Base-by-base conservation (phyloP, 37 sponge, comb jelly and placozoan genomes). In the Beroe forskalii region DNA sequence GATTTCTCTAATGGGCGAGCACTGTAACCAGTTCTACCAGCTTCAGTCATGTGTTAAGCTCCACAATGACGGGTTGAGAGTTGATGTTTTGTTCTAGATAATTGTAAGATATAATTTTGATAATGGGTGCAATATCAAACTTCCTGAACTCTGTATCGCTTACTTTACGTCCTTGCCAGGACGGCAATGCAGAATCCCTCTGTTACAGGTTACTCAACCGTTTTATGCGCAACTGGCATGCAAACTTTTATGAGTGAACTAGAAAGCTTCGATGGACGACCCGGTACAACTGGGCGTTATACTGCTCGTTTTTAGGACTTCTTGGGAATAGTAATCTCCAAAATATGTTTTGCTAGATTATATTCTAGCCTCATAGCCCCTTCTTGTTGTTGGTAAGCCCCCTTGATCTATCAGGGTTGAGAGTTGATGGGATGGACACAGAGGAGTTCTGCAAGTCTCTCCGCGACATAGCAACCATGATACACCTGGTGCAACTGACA, bases 401-500 rank as follows among this genome's bases (percentile, higher is more conserved):
- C n/a, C n/a, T n/a, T n/a, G 55, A 48, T 17, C 6, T 12, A 48
- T 12, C 32, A 69, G 72, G 72, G 2, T 17, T 33, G 38, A 3
- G 33, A 69, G 72, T 69, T 32, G 33, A 35, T 33, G 32, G 32
- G 37, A 69, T 69, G 14, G 72, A 69, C 72, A 32, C 19, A 14
- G 72, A 69, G 32, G 72, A 32, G 72, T 33, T 69, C 17, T 69
- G 33, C 3, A 69, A 69, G 38, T 32, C 27, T 9, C 38, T 69
- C 35, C 72, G 72, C 12, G 86, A 80, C 55, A 44, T 80, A 41
- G 86, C 86, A 3, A 80, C 86, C n/a, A 25, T 44, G 1, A 32
- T 80, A 1, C 86, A 80, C 48, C 28, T 80, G 44, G n/a, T 48
- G 17, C 86, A 80, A 23, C 55, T 80, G 48, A 44, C 86, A 43